Percentiles rank a stretch among this genome's conserved stretches.
These are phyloP conservation scores for Hydrotaea diabolus DNA, from an alignment of 2,888 invertebrate genomes.

Conservation along the genomic window DNA sequence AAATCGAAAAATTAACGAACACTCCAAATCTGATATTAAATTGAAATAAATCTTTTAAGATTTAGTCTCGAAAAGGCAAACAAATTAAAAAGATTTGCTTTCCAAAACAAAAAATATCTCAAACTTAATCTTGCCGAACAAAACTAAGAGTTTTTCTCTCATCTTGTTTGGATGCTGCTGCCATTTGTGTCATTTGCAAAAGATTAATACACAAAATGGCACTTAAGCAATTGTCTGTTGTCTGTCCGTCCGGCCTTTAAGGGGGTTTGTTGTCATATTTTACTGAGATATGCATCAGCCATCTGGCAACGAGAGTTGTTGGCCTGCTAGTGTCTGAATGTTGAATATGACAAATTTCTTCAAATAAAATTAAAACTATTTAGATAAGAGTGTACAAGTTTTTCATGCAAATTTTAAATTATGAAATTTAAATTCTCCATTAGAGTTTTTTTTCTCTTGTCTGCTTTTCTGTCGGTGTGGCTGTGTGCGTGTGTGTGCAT, in stretches of 20 bases:
- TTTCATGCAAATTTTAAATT: slow-evolving; percentile 40
- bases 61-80: background rate
- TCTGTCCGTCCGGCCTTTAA: too few relatives aligned
- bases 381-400: slow-evolving; percentile 26
- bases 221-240: too few relatives aligned
- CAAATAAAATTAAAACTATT: slow-evolving; percentile 43
- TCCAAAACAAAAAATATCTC: background rate
- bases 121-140: background rate
- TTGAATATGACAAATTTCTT: slow-evolving; percentile 5
- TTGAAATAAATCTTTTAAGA: slow-evolving; percentile 9
- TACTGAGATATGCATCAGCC: slow-evolving; percentile 33
- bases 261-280: slow-evolving; percentile 1
- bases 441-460: background rate
- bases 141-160: too few relatives aligned
- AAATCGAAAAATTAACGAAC: background rate
- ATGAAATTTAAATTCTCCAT: slow-evolving; percentile 27
- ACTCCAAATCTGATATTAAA: background rate
- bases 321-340: background rate
- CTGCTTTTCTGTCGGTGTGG: too few relatives aligned
- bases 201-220: too few relatives aligned
- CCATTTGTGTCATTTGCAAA: too few relatives aligned
- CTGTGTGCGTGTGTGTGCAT: background rate
- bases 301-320: background rate
- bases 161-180: too few relatives aligned
- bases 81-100: background rate